Percentiles rank a stretch among this genome's conserved stretches.
These are phyloP conservation scores for Oncorhynchus mykiss DNA, from an alignment of 2,113 vertebrate genomes.

Conservation along the genomic window DNA sequence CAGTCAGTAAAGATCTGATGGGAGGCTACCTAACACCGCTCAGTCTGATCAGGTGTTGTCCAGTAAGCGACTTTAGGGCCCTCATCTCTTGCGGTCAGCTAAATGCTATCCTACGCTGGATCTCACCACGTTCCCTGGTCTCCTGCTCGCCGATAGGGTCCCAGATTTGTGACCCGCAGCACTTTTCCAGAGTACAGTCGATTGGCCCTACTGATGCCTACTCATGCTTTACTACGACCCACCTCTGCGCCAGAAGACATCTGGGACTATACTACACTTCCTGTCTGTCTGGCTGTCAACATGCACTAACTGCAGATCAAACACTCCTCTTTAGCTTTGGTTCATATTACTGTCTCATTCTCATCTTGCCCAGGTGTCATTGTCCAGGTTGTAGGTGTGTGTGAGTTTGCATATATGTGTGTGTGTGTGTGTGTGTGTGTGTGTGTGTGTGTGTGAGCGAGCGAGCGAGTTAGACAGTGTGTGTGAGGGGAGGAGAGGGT, in stretches of 20 bases:
- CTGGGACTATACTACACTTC: slow-evolving; percentile 29
- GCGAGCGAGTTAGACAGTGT: neutral
- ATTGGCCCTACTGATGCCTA: slow-evolving; percentile 41
- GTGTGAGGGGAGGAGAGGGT: neutral
- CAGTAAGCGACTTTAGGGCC: slow-evolving; percentile 73
- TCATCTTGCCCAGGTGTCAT: neutral
- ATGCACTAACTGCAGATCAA: neutral
- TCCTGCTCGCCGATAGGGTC: slow-evolving; percentile 40
- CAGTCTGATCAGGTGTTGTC: slow-evolving; percentile 80
- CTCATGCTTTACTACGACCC: slow-evolving; percentile 55
- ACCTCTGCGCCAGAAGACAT: slow-evolving; percentile 38
- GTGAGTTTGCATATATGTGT: slow-evolving; percentile 17
- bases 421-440: neutral
- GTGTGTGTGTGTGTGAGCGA: neutral
- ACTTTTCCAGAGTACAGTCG: slow-evolving; percentile 13
- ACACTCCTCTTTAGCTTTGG: slow-evolving; percentile 1
- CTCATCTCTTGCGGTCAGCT: slow-evolving; percentile 77
- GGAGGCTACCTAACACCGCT: slow-evolving; percentile 75
- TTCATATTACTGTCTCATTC: slow-evolving; percentile 5
- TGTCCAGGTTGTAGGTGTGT: slow-evolving; percentile 4
- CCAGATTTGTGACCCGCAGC: slow-evolving; percentile 39
- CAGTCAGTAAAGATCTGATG: slow-evolving; percentile 71
- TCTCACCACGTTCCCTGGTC: slow-evolving; percentile 71
- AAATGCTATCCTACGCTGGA: slow-evolving; percentile 76
- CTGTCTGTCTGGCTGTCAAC: neutral